A percentile compares a stretch with the other conserved stretches of the same genome.
These are phyloP conservation scores for Halocaridina rubra DNA, from an alignment of 2,888 invertebrate species.

Conservation along the genomic window DNA sequence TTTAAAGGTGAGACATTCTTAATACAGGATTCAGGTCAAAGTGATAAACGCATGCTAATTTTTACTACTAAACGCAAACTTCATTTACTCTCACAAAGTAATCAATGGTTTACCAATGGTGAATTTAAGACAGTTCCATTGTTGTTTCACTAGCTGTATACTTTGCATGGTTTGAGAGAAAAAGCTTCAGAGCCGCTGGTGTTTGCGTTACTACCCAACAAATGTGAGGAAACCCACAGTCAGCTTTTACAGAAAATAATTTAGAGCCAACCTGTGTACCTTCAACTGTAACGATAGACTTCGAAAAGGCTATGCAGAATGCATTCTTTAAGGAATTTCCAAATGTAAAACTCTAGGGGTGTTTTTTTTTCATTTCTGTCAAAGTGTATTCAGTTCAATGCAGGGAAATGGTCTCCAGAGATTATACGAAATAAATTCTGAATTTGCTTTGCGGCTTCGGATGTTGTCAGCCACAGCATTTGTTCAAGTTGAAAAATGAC, in stretches of 20 bases:
- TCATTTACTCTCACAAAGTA: neutral
- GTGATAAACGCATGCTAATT: neutral
- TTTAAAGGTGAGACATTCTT: neutral
- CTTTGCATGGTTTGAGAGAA: neutral
- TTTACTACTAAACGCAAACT: neutral
- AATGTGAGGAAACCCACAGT: no score
- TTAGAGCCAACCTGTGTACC: neutral
- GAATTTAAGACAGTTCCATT: neutral
- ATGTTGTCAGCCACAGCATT: neutral
- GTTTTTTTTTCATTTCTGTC: neutral
- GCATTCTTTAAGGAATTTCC: no score
- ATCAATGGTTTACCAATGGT: neutral
- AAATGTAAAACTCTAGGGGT: neutral
- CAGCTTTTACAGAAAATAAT: no score
- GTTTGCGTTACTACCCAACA: neutral
- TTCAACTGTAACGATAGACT: neutral
- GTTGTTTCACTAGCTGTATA: neutral
- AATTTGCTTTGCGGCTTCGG: neutral
- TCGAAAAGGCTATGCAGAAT: neutral
- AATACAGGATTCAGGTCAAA: neutral
- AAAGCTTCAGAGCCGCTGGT: neutral
- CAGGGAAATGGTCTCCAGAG: neutral
- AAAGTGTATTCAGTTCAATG: neutral
- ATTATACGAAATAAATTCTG: neutral
- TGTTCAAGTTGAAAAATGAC: neutral